Conservation (phyloP, 2,888 invertebrate species). For the Pantelozetes paolii region DNA sequence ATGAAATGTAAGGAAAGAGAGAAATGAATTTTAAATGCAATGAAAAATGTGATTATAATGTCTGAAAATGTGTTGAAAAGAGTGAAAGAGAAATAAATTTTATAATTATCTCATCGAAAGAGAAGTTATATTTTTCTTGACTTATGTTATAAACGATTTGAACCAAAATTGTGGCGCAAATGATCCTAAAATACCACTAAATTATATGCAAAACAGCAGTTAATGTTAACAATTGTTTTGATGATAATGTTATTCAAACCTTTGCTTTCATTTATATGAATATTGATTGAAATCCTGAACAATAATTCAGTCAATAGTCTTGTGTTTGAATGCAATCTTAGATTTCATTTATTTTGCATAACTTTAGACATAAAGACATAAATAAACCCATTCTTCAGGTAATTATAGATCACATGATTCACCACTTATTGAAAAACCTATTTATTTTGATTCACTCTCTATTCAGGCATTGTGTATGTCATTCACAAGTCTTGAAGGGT, state of each 20-base stretch:
- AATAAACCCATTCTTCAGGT: background rate
- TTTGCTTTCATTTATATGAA: background rate
- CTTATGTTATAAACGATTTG: background rate
- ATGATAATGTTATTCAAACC: slow-evolving; percentile 19
- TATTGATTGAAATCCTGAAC: background rate
- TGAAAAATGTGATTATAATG: background rate
- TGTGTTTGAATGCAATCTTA: background rate
- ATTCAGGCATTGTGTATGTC: too few relatives aligned
- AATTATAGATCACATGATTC: too few relatives aligned
- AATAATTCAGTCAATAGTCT: background rate
- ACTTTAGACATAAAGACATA: background rate
- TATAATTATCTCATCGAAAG: background rate
- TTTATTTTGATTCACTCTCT: slow-evolving; percentile 5
- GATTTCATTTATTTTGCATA: background rate
- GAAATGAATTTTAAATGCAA: background rate
- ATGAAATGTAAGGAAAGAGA: background rate
- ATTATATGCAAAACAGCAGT: background rate
- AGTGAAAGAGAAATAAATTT: background rate
- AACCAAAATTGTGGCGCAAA: background rate
- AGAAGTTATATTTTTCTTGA: background rate
- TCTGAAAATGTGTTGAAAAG: background rate
- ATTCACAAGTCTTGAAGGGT: background rate
- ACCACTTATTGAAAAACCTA: too few relatives aligned
- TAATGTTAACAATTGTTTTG: slow-evolving; percentile 11
- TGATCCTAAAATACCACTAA: slow-evolving; percentile 18